Conservation (phyloP, 2,113 vertebrate species). For the Dendrocopos noguchii region DNA sequence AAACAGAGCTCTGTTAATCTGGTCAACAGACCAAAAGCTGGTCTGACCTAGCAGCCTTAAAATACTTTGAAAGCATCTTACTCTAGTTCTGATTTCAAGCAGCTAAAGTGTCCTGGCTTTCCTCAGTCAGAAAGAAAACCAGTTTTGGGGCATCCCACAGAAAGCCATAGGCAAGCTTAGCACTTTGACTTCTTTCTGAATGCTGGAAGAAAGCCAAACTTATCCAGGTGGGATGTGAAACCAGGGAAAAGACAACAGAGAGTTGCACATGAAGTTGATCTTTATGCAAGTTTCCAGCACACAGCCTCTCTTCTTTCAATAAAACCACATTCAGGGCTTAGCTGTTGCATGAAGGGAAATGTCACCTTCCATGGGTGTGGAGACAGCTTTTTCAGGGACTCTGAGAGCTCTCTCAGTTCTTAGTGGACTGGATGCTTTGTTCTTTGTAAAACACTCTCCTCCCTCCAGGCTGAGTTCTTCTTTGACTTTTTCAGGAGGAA, state of each 20-base stretch:
- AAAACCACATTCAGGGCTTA: not conserved
- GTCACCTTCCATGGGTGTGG: not conserved
- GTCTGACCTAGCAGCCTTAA: not conserved
- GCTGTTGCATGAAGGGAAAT: not conserved
- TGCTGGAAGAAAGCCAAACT: not conserved
- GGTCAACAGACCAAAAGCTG: not conserved
- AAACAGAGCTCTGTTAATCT: not conserved
- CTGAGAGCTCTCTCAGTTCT: not conserved
- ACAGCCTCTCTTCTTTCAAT: not conserved
- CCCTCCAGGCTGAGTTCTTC: not conserved
- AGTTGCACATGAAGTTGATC: not conserved
- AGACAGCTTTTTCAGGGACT: not conserved
- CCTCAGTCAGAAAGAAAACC: not conserved
- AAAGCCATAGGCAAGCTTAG: not conserved
- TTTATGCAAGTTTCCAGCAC: not conserved
- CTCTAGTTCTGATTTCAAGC: not conserved
- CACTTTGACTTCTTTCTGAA: not conserved
- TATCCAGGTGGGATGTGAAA: not conserved
- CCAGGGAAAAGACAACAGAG: not conserved
- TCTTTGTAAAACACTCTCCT: not conserved
- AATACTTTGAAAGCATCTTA: not conserved
- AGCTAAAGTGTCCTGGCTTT: not conserved
- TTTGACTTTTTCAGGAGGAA: not conserved
- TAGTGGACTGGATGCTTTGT: not conserved
- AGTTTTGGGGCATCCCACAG: not conserved